Conservation (phyloP, 2,888 invertebrate species). For the Agelastica alni region DNA sequence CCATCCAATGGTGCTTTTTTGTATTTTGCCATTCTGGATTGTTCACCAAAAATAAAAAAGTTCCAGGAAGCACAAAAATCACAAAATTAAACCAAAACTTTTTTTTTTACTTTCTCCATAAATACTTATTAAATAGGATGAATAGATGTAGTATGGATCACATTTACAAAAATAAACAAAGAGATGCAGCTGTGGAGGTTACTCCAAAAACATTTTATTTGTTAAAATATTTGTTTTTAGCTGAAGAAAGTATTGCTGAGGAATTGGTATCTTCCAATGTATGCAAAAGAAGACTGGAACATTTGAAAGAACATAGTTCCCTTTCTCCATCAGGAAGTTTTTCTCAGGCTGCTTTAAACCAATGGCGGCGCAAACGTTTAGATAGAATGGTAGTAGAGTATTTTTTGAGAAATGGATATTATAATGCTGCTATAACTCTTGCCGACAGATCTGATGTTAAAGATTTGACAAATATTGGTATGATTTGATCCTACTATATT, state of each 20-base stretch:
- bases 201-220: too few species aligned
- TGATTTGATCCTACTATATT: too few species aligned
- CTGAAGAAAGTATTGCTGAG: constrained; percentile 90
- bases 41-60: too few species aligned
- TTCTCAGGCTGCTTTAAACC: constrained; percentile 65
- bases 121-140: too few species aligned
- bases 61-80: too few species aligned
- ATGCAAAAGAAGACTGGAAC: constrained; percentile 90
- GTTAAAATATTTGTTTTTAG: constrained; percentile 53
- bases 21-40: too few species aligned
- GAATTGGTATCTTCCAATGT: constrained; percentile 89
- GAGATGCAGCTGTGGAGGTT: too few species aligned
- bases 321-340: constrained; percentile 52
- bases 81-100: background rate
- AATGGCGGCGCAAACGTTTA: constrained; percentile 84
- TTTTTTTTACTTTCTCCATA: too few species aligned
- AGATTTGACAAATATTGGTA: constrained; percentile 90
- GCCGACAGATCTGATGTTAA: constrained; percentile 79
- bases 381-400: constrained; percentile 98
- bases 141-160: too few species aligned
- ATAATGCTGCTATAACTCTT: constrained; percentile 88
- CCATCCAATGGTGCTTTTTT: too few species aligned
- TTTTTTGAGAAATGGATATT: constrained; percentile 92
- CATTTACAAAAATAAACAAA: too few species aligned
- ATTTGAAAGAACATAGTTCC: constrained; percentile 75